Conservation (phyloP, 2,888 invertebrate genomes). For the Cataglyphis rosenhaueri region DNA sequence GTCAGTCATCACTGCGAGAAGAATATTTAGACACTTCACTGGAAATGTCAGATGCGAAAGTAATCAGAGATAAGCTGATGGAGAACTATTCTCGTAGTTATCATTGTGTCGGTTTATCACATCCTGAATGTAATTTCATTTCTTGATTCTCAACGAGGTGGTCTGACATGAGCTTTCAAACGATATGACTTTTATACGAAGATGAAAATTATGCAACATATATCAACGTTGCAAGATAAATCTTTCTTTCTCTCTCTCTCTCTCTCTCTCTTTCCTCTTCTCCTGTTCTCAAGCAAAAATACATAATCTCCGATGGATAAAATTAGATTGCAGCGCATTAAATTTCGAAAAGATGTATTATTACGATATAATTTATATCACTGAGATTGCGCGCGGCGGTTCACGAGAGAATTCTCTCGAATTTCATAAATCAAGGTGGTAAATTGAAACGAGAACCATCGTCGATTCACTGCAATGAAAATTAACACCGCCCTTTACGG, state of each 20-base stretch:
- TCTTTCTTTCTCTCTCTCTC: conserved; percentile 18
- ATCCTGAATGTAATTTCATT: conserved; percentile 42
- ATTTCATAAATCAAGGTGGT: conserved; percentile 49
- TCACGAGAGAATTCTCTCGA: conserved; percentile 23
- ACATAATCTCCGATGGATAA: conserved; percentile 21
- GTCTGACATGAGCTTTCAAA: conserved; percentile 40
- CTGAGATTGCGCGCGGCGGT: not conserved
- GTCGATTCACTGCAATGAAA: conserved; percentile 53
- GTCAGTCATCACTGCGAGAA: not conserved
- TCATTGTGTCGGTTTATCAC: conserved; percentile 37
- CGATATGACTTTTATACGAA: conserved; percentile 5
- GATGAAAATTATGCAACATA: conserved; percentile 32
- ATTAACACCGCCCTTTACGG: conserved; percentile 55
- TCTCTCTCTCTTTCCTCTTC: no score
- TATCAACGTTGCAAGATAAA: conserved; percentile 36
- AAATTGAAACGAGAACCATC: conserved; percentile 47
- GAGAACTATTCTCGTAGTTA: conserved; percentile 43
- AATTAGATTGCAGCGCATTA: conserved; percentile 35
- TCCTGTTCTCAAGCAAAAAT: conserved; percentile 16
- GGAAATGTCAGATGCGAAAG: conserved; percentile 23
- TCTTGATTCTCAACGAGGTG: conserved; percentile 14
- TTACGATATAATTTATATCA: conserved; percentile 32
- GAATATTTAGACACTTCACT: conserved; percentile 29
- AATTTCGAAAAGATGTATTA: conserved; percentile 35
- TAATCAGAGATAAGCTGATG: not conserved